Conservation (phyloP, 2,797 vertebrate species). For the Gallinago nigripennis region DNA sequence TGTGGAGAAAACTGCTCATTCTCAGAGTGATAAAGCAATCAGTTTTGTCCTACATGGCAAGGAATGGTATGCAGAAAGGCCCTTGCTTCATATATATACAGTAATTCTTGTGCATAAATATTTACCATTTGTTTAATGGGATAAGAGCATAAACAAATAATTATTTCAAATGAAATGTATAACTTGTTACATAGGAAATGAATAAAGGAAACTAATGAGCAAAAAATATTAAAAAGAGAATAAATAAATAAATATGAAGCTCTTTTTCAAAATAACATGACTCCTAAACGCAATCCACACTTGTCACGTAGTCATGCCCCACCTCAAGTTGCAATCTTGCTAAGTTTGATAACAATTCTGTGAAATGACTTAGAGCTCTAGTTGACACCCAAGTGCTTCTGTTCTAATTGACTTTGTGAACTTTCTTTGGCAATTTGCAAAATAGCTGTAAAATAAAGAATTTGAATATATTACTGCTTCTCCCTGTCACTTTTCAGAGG, state of each 20-base stretch:
- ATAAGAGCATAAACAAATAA: conserved; percentile 12
- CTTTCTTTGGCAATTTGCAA: background rate
- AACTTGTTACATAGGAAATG: background rate
- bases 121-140: conserved; percentile 9
- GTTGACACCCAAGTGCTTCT: background rate
- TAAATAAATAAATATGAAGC: background rate
- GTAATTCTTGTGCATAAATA: conserved; percentile 36
- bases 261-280: background rate
- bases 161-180: background rate
- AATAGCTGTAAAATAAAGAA: background rate
- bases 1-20: no score
- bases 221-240: rapidly evolving
- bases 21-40: no score
- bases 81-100: background rate
- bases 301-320: background rate
- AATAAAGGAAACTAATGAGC: background rate
- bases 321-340: background rate
- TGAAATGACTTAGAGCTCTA: background rate
- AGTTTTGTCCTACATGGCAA: no score
- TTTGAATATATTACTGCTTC: background rate
- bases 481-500: background rate
- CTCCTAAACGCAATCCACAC: background rate
- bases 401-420: background rate
- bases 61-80: no score
- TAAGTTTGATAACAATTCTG: background rate